A percentile compares a stretch with the other conserved stretches of the same genome.
Conservation (phyloP, 2,797 vertebrate genomes). For the Amblyraja radiata region DNA sequence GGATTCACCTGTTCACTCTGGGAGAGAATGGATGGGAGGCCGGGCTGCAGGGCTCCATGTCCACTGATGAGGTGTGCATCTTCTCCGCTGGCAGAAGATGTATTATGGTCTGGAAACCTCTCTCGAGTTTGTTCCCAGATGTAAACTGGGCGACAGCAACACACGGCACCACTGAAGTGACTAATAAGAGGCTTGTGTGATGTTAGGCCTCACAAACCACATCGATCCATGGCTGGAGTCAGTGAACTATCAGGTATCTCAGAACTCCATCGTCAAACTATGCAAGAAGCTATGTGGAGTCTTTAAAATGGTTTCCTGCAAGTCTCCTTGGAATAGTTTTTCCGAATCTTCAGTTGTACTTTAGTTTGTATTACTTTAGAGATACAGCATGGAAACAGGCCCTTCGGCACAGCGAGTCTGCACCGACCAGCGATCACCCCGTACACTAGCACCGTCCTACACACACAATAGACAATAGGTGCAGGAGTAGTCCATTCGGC, state of each 20-base stretch:
- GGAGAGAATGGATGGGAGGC: conserved; percentile 73
- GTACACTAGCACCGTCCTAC: too few relatives aligned
- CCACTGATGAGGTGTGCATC: conserved; percentile 66
- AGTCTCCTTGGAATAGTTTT: background rate
- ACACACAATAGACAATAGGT: too few relatives aligned
- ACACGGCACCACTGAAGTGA: background rate
- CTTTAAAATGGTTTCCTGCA: background rate
- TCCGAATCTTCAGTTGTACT: background rate
- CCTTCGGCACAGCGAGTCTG: too few relatives aligned
- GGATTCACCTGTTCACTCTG: conserved; percentile 93
- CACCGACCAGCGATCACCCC: too few relatives aligned
- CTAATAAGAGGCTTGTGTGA: background rate
- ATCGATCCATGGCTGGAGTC: background rate
- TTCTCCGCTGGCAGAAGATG: too few relatives aligned
- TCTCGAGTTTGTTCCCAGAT: background rate
- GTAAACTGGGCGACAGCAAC: background rate
- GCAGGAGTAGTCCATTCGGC: too few relatives aligned
- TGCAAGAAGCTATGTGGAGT: background rate
- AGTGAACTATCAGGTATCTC: background rate
- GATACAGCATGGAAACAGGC: too few relatives aligned
- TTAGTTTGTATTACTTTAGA: too few relatives aligned
- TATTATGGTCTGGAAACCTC: background rate
- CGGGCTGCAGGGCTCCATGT: conserved; percentile 75
- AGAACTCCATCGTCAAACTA: background rate
- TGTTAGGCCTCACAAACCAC: background rate